Base-by-base conservation (phyloP, 2,797 vertebrate genomes). In the Pangasius krempfi region DNA sequence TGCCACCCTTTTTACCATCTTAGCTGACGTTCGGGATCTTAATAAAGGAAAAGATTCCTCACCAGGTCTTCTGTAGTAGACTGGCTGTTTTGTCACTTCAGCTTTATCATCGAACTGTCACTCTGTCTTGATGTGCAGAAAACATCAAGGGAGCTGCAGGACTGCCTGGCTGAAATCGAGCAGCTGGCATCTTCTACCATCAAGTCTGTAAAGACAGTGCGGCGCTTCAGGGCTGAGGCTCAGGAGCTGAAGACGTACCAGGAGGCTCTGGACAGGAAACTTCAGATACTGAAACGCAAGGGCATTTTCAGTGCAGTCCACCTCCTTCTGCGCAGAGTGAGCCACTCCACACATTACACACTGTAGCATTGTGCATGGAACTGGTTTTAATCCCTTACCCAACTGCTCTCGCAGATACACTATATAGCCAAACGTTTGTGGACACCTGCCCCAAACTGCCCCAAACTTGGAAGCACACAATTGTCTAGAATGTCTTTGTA, bases 181-280 rank as follows among this genome's bases (percentile, higher is more conserved):
- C 95, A 97, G 52, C 89, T 96, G 88, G 97, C 96, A 0, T 88
- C 84, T 0, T 96, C 97, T 88, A 93, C 93, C 0, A 60, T 98
- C 0, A 89, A 94, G 0, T 94, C 93, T 5, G 94, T 98, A 9
- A 93, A 82, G 64, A 97, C 95, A 0, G 96, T 98, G 27, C 96
- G 96, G 54, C 96, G 97, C 91, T 97, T 97, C 75, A 96, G 92
- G 0, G 96, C 95, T 0, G 97, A 97, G 92, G 68, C 91, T 10
- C 88, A 94, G 0, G 98, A 98, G 84, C 60, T 93, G 40, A 64
- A 72, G 88, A 92, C 94, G 66, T 98, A 97, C 10, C 73, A 93
- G 0, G 84, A 92, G 4, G 94, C 95, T 64, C 88, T 98, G 85
- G 91, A 92, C 0, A 88, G 89, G 60, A 95, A 96, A 64, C 79